Conservation (phyloP, 2,113 vertebrate species). For the Oreochromis niloticus region DNA sequence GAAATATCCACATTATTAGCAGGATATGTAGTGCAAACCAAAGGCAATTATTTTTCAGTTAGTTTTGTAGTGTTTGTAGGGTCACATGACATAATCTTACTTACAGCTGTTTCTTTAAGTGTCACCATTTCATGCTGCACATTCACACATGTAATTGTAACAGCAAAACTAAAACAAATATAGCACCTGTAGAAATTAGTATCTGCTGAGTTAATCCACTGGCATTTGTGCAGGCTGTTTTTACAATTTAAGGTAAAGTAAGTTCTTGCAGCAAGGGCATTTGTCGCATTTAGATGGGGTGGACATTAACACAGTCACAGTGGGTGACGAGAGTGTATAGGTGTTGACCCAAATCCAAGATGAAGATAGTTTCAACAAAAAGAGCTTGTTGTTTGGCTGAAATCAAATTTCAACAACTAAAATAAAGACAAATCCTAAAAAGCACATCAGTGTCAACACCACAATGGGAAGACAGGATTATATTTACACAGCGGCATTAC, state of each 20-base stretch:
- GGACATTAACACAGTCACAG: neutral
- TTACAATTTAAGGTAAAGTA: neutral
- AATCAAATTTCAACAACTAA: neutral
- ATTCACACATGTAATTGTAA: neutral
- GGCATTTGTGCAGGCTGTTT: neutral
- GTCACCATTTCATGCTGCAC: neutral
- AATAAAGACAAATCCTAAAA: neutral
- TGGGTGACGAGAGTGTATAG: neutral
- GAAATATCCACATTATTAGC: neutral
- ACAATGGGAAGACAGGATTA: neutral
- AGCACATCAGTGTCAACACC: neutral
- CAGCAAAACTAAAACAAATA: neutral
- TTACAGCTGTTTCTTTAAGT: neutral
- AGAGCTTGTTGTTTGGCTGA: neutral
- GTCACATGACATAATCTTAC: neutral
- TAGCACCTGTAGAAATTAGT: accelerated
- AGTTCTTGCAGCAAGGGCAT: neutral
- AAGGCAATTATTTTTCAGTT: neutral
- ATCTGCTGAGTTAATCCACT: neutral
- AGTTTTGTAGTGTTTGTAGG: neutral
- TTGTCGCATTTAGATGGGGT: neutral
- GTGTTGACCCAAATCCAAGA: neutral
- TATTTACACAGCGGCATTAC: neutral
- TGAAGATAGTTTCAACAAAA: neutral
- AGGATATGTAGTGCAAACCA: neutral